phyloP scores from a whole-genome alignment of 2,888 invertebrate genomes.

The Heliconius aoede region DNA sequence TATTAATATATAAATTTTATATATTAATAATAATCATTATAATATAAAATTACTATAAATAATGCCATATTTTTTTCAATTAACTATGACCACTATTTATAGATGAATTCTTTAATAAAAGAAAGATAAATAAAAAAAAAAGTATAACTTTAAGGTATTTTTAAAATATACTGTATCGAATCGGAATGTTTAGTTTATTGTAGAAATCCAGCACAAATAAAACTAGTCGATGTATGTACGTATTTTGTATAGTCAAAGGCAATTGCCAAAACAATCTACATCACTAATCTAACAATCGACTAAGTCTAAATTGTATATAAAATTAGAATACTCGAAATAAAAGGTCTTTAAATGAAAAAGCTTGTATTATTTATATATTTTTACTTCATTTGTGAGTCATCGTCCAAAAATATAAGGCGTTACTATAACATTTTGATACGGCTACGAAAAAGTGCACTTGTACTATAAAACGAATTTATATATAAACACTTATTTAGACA shows the following conservation, averaged over 20 bases:
- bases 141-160: not conserved
- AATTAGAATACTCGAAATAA: conserved; percentile 26
- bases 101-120: not conserved
- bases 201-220: conserved; percentile 16
- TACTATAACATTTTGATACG: conserved; percentile 72
- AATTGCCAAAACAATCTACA: not conserved
- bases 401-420: conserved; percentile 81
- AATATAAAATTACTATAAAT: not conserved
- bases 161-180: not conserved
- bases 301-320: conserved; percentile 3
- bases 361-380: conserved; percentile 63
- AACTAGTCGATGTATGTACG: conserved; percentile 6
- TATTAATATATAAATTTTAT: too few species aligned
- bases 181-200: not conserved
- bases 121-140: not conserved
- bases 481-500: conserved; percentile 33
- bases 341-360: conserved; percentile 50
- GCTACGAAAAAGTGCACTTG: conserved; percentile 58
- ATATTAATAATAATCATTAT: too few species aligned
- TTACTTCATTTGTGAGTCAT: conserved; percentile 70
- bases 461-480: conserved; percentile 44
- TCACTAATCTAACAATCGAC: not conserved
- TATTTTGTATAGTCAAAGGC: conserved; percentile 9
- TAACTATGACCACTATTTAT: not conserved
- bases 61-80: not conserved